phyloP scores from a whole-genome alignment of 2,113 vertebrate genomes.

The Holacanthus passer region DNA sequence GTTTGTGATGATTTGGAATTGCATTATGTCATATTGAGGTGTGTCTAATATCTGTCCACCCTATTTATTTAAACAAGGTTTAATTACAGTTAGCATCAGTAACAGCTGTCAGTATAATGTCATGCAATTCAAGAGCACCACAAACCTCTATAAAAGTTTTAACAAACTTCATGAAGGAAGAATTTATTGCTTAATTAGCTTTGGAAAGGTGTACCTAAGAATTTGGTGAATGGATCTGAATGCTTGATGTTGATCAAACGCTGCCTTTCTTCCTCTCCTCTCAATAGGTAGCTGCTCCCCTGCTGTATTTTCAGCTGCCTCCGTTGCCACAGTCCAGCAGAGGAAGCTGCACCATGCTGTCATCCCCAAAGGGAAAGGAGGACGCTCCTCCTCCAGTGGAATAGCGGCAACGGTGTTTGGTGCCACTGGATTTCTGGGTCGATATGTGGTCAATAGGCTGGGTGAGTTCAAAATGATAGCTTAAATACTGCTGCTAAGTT shows the following conservation, averaged over 20 bases:
- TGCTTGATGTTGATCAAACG: not conserved
- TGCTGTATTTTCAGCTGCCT: slow-evolving; percentile 75
- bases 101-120: not conserved
- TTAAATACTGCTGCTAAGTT: not conserved
- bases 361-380: slow-evolving; percentile 91
- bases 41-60: too few species aligned
- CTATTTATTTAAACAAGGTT: not conserved
- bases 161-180: not conserved
- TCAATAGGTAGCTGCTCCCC: slow-evolving; percentile 82
- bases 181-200: not conserved
- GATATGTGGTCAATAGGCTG: slow-evolving; percentile 93
- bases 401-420: slow-evolving; percentile 96
- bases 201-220: not conserved
- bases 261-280: slow-evolving; percentile 30
- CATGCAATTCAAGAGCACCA: not conserved
- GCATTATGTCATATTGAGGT: not conserved
- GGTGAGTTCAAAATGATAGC: slow-evolving; percentile 82
- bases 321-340: slow-evolving; percentile 75
- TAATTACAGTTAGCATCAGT: too few species aligned
- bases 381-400: slow-evolving; percentile 94
- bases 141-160: not conserved
- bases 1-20: not conserved
- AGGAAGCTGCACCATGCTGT: slow-evolving; percentile 89
- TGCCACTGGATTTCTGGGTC: slow-evolving; percentile 94
- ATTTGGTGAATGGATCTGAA: not conserved